Evolutionary conservation across 2,888 invertebrate species (phyloP).

Genomic region (Sinopyrophorus schimmeli): DNA sequence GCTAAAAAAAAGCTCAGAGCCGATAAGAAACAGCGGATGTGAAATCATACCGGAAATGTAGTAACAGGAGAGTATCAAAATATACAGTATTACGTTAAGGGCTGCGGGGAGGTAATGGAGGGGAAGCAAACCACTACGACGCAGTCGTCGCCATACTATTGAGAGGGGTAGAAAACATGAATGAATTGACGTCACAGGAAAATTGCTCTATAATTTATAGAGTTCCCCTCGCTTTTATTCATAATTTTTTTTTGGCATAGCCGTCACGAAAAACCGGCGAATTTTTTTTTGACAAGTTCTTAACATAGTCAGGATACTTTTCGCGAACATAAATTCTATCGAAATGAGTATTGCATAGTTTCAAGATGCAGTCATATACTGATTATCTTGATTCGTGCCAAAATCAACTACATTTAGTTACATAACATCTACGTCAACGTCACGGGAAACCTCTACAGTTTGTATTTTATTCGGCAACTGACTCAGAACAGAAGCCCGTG

Average conservation of each 20-base stretch:
- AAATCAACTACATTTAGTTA: conserved; percentile 21
- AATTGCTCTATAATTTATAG: conserved; percentile 18
- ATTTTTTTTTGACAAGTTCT: too few relatives aligned
- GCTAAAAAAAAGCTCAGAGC: too few relatives aligned
- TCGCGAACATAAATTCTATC: too few relatives aligned
- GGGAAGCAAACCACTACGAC: conserved; percentile 20
- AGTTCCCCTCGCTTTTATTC: conserved; percentile 1
- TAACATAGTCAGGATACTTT: too few relatives aligned
- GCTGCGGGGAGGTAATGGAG: conserved; percentile 17
- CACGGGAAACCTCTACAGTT: conserved; percentile 33
- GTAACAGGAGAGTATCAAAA: conserved; percentile 33
- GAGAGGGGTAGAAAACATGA: conserved; percentile 43
- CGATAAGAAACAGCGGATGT: too few relatives aligned
- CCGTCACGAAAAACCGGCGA: too few relatives aligned
- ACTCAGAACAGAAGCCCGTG: conserved; percentile 42
- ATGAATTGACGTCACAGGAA: conserved; percentile 45
- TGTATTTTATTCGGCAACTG: conserved; percentile 44
- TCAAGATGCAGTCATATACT: conserved; percentile 16
- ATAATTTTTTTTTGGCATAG: too few relatives aligned
- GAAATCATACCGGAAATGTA: conserved; percentile 31
- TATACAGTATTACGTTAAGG: conserved; percentile 22
- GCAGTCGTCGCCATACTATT: conserved; percentile 31
- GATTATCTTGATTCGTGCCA: conserved; percentile 20
- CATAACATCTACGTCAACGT: conserved; percentile 32
- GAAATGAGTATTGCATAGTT: too few relatives aligned